A percentile compares a stretch with the other conserved stretches of the same genome.
Evolutionary conservation across 2,888 invertebrate species (phyloP).

Genomic region (Selenia dentaria): DNA sequence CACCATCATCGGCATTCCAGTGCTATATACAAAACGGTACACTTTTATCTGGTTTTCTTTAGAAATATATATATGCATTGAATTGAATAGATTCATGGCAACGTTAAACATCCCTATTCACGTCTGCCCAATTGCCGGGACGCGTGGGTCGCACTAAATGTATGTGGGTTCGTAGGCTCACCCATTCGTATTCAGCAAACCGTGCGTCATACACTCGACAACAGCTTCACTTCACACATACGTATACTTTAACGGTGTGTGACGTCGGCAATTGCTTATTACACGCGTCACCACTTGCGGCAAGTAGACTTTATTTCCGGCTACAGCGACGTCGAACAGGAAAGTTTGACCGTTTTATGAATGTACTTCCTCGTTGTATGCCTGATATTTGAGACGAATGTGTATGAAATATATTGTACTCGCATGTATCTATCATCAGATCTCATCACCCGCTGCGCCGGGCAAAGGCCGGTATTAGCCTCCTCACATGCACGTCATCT

Average conservation of each 20-base stretch:
- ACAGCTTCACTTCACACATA: constrained; percentile 24
- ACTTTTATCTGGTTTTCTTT: no score
- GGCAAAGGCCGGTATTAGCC: no score
- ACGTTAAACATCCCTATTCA: constrained; percentile 33
- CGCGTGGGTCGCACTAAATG: constrained; percentile 55
- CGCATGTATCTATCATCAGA: no score
- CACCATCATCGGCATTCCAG: no score
- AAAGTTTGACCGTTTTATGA: constrained; percentile 3
- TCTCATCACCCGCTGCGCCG: no score
- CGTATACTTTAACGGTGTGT: constrained; percentile 22
- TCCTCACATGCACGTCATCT: no score
- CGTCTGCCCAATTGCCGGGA: constrained; percentile 22
- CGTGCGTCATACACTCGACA: constrained; percentile 61
- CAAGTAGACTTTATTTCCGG: constrained; percentile 17
- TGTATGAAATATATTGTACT: no score
- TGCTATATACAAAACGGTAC: no score
- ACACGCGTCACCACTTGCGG: constrained; percentile 37
- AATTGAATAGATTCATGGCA: no score
- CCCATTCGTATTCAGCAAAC: constrained; percentile 50
- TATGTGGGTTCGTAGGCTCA: constrained; percentile 43
- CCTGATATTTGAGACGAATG: no score
- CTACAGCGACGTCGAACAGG: constrained; percentile 4
- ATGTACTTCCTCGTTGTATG: constrained; percentile 10
- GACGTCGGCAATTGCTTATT: constrained; percentile 46
- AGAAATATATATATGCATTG: no score